Conservation (phyloP, 2,797 vertebrate species). For the Galagoides demidoff region DNA sequence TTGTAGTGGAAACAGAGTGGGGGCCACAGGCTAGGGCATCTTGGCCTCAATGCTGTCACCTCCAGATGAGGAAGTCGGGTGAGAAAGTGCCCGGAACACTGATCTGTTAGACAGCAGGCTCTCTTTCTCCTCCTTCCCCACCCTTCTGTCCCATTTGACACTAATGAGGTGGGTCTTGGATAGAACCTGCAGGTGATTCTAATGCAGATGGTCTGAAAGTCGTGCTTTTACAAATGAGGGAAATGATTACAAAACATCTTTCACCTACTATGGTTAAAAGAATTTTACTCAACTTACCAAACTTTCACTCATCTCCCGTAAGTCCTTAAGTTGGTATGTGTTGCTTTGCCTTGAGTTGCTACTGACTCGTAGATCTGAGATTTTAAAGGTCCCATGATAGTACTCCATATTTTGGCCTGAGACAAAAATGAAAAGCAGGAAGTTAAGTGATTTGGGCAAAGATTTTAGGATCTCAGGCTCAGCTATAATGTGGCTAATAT, state of each 20-base stretch:
- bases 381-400: constrained; percentile 69
- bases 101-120: not conserved
- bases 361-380: constrained; percentile 31
- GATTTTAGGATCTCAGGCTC: not conserved
- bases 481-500: not conserved
- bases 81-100: not conserved
- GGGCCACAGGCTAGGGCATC: too few relatives aligned
- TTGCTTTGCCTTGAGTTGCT: not conserved
- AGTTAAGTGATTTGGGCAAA: not conserved
- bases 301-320: constrained; percentile 58
- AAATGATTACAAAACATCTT: not conserved
- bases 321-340: constrained; percentile 54
- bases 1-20: not conserved
- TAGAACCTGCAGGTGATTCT: not conserved
- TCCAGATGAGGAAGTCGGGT: not conserved
- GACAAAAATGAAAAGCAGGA: constrained; percentile 37
- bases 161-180: not conserved
- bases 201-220: not conserved
- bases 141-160: not conserved
- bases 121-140: not conserved
- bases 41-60: not conserved
- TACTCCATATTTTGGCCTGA: constrained; percentile 67
- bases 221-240: not conserved
- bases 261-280: not conserved
- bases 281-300: constrained; percentile 74